phyloP scores from a whole-genome alignment of 2,888 invertebrate genomes.

The Lycocerus yunnanus region DNA sequence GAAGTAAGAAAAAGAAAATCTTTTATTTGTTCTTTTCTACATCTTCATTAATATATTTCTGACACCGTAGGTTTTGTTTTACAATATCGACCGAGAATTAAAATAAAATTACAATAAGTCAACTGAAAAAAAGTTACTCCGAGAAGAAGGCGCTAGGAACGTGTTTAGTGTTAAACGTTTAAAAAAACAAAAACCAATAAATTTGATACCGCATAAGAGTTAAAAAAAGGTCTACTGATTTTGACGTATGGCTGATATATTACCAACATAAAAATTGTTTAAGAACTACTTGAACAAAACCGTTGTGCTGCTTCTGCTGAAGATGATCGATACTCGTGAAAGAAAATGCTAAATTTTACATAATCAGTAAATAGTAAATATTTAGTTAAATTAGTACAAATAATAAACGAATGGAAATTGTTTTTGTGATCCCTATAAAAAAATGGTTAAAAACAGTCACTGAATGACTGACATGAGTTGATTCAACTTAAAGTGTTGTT shows the following conservation, averaged over 20 bases:
- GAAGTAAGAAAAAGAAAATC: too few relatives aligned
- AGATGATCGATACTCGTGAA: background rate
- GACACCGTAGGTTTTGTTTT: background rate
- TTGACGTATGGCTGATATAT: background rate
- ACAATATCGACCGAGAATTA: background rate
- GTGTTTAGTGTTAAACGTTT: background rate
- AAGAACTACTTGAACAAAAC: background rate
- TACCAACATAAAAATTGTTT: background rate
- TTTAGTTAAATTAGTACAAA: background rate
- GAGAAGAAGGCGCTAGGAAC: background rate
- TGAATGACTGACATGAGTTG: too few relatives aligned
- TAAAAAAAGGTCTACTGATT: background rate
- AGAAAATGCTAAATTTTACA: background rate
- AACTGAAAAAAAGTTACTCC: background rate
- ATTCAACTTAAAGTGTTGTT: too few relatives aligned
- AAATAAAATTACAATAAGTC: background rate
- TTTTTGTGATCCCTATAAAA: too few relatives aligned
- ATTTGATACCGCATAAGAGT: background rate
- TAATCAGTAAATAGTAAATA: background rate
- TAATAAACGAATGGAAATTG: too few relatives aligned
- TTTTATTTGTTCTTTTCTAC: too few relatives aligned
- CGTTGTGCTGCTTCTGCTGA: background rate
- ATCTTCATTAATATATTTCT: background rate
- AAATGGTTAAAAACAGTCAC: too few relatives aligned
- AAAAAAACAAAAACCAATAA: background rate